Base-by-base conservation (phyloP, 1,140 invertebrate genomes). In the Theocolax elegans region DNA sequence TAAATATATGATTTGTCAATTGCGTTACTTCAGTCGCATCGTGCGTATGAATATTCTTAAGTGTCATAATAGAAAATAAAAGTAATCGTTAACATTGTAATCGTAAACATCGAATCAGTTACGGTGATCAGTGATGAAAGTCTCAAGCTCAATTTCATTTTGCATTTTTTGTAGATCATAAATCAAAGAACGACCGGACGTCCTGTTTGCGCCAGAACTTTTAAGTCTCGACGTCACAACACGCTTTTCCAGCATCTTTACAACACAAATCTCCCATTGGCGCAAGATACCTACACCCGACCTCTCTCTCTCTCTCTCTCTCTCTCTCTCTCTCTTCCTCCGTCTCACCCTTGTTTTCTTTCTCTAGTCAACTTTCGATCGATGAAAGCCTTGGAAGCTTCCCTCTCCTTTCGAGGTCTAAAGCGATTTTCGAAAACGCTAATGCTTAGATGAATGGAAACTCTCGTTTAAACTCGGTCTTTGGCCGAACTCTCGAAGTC, bases 381-480 rank as follows among this genome's bases (percentile, higher is more conserved):
- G n/a, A n/a, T n/a, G n/a, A n/a, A n/a, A n/a, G n/a, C n/a, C n/a
- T n/a, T n/a, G n/a, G n/a, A n/a, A n/a, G n/a, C n/a, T n/a, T 66
- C 56, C 54, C 27, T 51, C 31, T 40, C 59, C 51, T 31, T 44
- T 29, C 27, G 63, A 49, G 46, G 44, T 75, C 67, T 81, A 81
- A 84, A 83, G 78, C 77, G 82, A 83, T 85, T 85, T 85, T 67
- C 71, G 72, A 66, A 79, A 75, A 75, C 74, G 76, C 75, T 83
- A 84, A 85, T 83, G 74, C 81, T 66, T 58, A 38, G 64, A 51
- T 72, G 58, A 70, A 74, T 67, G 66, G 73, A 54, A 71, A 58
- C 23, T 51, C 40, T 23, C n/a, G 40, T 53, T 46, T 15, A 23
- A 58, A 35, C 27, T 27, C 9, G 15, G n/a, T 17, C 64, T 3